These are phyloP conservation scores for Myiotriccus ornatus DNA, from an alignment of 2,797 vertebrate species.

Conservation along the genomic window DNA sequence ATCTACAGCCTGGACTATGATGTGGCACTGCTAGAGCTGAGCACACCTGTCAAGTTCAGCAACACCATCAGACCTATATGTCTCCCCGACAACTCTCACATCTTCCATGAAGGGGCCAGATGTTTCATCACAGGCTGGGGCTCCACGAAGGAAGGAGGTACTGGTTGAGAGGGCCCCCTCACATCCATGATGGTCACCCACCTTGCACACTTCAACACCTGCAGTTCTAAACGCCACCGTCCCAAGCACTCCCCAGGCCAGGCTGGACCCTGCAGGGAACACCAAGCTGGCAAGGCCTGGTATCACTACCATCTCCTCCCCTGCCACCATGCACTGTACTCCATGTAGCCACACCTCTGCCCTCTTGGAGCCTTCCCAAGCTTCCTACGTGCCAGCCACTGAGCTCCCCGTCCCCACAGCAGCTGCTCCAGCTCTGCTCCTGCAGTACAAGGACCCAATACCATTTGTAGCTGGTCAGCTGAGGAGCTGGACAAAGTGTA, in stretches of 20 bases:
- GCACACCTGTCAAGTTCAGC: conserved; percentile 75
- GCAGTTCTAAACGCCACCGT: neutral
- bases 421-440: neutral
- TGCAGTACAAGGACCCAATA: neutral
- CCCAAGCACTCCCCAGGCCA: neutral
- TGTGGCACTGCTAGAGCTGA: conserved; percentile 88
- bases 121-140: conserved; percentile 96
- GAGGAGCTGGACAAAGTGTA: neutral
- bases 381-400: neutral
- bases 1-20: conserved; percentile 89
- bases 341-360: neutral
- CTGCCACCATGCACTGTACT: neutral
- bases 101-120: conserved; percentile 78
- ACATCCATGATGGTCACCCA: neutral
- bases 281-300: neutral
- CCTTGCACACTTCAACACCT: neutral
- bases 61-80: conserved; percentile 87
- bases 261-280: neutral
- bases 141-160: conserved; percentile 91
- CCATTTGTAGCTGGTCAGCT: neutral
- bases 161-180: neutral
- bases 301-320: neutral
- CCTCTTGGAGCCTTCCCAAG: neutral
- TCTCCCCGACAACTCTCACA: conserved; percentile 83
- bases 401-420: neutral